Evolutionary conservation across 2,113 vertebrate species (phyloP).

Genomic region (Charadrius vociferus): DNA sequence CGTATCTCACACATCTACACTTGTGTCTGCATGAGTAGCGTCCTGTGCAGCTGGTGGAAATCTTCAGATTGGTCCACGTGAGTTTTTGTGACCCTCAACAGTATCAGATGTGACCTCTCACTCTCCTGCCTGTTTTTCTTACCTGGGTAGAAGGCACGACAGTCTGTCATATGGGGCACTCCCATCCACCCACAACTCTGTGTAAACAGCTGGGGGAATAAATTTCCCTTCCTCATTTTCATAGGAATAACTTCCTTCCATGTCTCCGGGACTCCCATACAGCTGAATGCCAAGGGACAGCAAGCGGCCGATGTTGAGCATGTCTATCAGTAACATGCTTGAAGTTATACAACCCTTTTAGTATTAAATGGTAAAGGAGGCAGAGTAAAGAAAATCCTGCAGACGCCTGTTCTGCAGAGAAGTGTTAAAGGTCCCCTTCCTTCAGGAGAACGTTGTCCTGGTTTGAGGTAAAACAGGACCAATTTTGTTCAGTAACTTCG

Average conservation of each 20-base stretch:
- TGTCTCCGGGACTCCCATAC: neutral
- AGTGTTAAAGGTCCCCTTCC: neutral
- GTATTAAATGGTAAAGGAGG: neutral
- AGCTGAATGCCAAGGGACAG: neutral
- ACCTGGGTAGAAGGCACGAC: neutral
- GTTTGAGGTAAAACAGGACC: too few relatives aligned
- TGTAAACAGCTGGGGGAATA: neutral
- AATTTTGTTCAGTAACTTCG: too few relatives aligned
- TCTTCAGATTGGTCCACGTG: accelerated
- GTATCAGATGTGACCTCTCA: neutral
- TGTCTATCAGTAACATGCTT: neutral
- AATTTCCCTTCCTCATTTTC: neutral
- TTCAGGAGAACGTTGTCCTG: neutral
- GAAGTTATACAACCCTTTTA: neutral
- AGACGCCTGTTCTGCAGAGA: neutral
- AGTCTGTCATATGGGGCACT: neutral
- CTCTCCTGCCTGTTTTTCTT: neutral
- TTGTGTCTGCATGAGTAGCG: neutral
- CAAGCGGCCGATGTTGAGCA: neutral
- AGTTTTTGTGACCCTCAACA: neutral
- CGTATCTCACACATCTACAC: neutral
- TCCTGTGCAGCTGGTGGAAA: neutral
- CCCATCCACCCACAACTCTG: neutral
- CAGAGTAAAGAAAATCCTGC: neutral
- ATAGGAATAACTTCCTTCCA: accelerated